phyloP scores from a whole-genome alignment of 2,113 vertebrate genomes.

The Agelaius tricolor region DNA sequence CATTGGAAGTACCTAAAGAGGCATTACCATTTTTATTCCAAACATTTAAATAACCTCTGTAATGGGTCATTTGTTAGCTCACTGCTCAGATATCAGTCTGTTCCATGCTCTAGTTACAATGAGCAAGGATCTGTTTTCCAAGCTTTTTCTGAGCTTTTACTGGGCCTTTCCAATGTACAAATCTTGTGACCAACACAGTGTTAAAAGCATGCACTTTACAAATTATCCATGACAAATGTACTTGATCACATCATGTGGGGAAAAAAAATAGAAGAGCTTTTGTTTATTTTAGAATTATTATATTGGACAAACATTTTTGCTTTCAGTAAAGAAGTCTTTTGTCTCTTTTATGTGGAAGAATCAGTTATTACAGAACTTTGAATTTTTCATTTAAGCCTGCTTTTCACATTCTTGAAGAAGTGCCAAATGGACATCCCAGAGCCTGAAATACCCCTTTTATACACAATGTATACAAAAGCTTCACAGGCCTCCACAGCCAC shows the following conservation, averaged over 20 bases:
- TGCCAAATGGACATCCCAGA: neutral
- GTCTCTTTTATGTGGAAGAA: neutral
- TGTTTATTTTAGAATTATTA: neutral
- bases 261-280: neutral
- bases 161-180: neutral
- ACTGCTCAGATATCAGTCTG: slow-evolving; percentile 30
- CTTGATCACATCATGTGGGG: neutral
- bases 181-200: neutral
- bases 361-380: neutral
- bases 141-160: slow-evolving; percentile 22
- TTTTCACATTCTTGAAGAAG: slow-evolving; percentile 42
- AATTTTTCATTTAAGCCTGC: neutral
- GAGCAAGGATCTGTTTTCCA: slow-evolving; percentile 12
- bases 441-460: neutral
- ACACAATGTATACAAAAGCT: neutral
- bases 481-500: neutral
- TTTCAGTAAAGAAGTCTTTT: neutral
- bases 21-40: slow-evolving; percentile 57
- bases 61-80: slow-evolving; percentile 60
- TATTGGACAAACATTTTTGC: neutral
- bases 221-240: neutral
- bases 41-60: slow-evolving; percentile 71
- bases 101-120: slow-evolving; percentile 35
- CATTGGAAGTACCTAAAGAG: slow-evolving; percentile 52
- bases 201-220: neutral